A percentile compares a stretch with the other conserved stretches of the same genome.
phyloP scores from a whole-genome alignment of 2,797 vertebrate species.

The Pangasius macronema region DNA sequence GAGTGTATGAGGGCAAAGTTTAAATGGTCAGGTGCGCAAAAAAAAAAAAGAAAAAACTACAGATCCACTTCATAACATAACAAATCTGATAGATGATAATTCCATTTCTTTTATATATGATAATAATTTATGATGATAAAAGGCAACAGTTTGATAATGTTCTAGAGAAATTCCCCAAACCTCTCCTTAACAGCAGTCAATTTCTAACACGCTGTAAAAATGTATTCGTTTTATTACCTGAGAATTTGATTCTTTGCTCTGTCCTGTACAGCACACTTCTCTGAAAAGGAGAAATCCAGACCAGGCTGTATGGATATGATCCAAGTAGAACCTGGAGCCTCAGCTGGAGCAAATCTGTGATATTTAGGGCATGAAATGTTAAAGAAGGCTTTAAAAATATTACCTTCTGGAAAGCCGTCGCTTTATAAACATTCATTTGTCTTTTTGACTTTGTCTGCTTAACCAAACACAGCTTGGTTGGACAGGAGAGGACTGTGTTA shows the following conservation, averaged over 20 bases:
- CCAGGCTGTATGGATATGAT: slow-evolving; percentile 17
- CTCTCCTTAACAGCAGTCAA: not conserved
- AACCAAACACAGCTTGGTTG: slow-evolving; percentile 13
- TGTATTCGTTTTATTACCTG: slow-evolving; percentile 12
- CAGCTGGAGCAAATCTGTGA: slow-evolving; percentile 16
- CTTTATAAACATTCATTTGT: not conserved
- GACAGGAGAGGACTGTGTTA: slow-evolving; percentile 41
- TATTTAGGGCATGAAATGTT: not conserved
- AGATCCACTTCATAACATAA: not conserved
- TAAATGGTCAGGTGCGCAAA: not conserved
- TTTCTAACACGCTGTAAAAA: not conserved
- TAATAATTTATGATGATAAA: not conserved
- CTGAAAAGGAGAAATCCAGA: slow-evolving; percentile 16
- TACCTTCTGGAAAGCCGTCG: not conserved
- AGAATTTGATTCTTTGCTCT: not conserved
- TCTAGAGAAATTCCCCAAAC: not conserved
- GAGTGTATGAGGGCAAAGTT: not conserved
- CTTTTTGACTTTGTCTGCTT: not conserved
- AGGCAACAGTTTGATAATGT: not conserved
- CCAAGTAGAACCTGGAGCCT: slow-evolving; percentile 33
- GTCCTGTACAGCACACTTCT: not conserved
- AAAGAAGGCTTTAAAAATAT: slow-evolving; percentile 8
- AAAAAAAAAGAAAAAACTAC: not conserved
- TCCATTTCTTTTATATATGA: not conserved
- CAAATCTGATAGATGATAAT: not conserved